A percentile compares a stretch with the other conserved stretches of the same genome.
These are phyloP conservation scores for Peromyscus maniculatus DNA, from an alignment of 2,113 vertebrate species.

Conservation along the genomic window DNA sequence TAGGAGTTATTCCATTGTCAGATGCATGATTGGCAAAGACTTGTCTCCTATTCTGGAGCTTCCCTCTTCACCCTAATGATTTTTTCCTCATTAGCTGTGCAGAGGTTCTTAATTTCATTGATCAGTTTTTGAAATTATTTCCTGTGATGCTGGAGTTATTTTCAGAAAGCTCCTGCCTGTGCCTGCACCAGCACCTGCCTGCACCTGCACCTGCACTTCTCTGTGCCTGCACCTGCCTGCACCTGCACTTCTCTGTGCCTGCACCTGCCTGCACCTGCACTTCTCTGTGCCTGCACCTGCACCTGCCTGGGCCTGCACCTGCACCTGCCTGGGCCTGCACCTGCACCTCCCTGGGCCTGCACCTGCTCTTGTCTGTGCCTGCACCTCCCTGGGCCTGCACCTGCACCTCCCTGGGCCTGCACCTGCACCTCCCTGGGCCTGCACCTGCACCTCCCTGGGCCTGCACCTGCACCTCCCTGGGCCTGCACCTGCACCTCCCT, in stretches of 20 bases:
- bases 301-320: no score
- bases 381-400: no score
- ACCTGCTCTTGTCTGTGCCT: no score
- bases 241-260: neutral
- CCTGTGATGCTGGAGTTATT: neutral
- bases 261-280: neutral
- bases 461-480: neutral
- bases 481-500: no score
- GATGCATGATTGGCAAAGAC: neutral
- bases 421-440: no score
- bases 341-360: no score
- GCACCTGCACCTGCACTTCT: neutral
- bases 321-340: no score
- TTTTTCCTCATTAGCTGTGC: neutral
- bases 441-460: no score
- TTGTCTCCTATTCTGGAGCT: neutral
- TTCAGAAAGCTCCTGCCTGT: neutral
- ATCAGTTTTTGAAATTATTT: neutral
- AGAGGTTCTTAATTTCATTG: neutral
- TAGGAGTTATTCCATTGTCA: neutral
- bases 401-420: neutral
- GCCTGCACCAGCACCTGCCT: neutral
- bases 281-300: no score
- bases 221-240: neutral
- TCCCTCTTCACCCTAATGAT: neutral